Conservation (phyloP, 1,140 invertebrate genomes). For the Halotydeus destructor region DNA sequence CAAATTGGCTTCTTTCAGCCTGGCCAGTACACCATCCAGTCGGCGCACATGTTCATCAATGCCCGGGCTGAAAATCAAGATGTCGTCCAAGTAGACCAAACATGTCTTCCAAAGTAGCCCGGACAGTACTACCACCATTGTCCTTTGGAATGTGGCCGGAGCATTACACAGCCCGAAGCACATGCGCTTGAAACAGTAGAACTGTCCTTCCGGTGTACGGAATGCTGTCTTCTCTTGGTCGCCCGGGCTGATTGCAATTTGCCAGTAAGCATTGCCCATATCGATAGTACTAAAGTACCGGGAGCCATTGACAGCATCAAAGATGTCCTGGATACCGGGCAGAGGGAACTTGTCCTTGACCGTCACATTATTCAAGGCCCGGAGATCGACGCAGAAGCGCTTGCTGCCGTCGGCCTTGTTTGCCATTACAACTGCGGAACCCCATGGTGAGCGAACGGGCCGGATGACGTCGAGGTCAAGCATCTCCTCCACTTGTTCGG, state of each 20-base stretch:
- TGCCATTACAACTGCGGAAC: slow-evolving; percentile 14
- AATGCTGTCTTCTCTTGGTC: too few relatives aligned
- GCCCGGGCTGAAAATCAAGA: slow-evolving; percentile 16
- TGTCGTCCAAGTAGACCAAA: slow-evolving; percentile 19
- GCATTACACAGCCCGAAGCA: slow-evolving; percentile 18
- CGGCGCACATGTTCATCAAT: slow-evolving; percentile 16
- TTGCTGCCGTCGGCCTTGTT: slow-evolving; percentile 26
- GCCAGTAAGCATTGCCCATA: background rate
- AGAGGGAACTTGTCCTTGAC: background rate
- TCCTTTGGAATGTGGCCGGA: slow-evolving; percentile 18
- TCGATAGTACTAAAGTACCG: background rate
- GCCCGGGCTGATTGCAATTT: background rate
- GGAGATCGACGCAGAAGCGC: too few relatives aligned
- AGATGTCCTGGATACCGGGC: background rate
- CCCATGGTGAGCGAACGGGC: slow-evolving; percentile 1
- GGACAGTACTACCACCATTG: slow-evolving; percentile 15
- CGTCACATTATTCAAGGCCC: too few relatives aligned
- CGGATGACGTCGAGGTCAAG: slow-evolving; percentile 1
- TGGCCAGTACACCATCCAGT: slow-evolving; percentile 17
- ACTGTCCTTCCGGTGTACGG: too few relatives aligned
- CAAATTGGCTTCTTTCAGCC: slow-evolving; percentile 11
- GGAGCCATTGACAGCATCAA: background rate
- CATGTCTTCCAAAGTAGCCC: slow-evolving; percentile 4
- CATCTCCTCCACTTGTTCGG: slow-evolving; percentile 9
- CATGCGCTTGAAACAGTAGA: slow-evolving; percentile 19